Evolutionary conservation across 2,888 invertebrate genomes (phyloP).

Genomic region (Piscicola geometra): DNA sequence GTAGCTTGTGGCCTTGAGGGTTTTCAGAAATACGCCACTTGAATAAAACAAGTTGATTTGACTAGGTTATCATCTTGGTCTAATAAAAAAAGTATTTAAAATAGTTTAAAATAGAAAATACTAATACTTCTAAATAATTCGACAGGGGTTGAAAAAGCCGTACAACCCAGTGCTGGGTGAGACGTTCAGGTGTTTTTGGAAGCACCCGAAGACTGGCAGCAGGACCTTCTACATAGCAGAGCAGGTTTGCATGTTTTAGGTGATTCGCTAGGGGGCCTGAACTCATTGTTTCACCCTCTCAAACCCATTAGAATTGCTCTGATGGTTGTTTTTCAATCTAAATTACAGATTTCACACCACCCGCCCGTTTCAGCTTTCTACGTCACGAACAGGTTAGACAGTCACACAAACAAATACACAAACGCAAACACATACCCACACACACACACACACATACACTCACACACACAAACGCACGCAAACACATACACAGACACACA

Average conservation of each 20-base stretch:
- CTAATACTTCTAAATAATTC: background rate
- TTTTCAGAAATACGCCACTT: background rate
- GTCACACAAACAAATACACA: no score
- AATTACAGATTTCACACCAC: constrained; percentile 76
- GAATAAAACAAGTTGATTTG: no score
- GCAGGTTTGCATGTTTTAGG: constrained; percentile 63
- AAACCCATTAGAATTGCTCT: no score
- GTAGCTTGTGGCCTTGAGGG: background rate
- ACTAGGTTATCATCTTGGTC: no score
- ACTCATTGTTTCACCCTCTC: background rate
- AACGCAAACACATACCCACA: no score
- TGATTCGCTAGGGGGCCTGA: background rate
- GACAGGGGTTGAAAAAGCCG: constrained; percentile 81
- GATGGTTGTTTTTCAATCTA: no score
- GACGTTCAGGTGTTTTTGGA: constrained; percentile 85
- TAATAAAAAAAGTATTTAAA: no score
- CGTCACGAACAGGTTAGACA: constrained; percentile 67
- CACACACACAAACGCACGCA: no score
- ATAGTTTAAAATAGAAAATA: no score
- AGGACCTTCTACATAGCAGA: constrained; percentile 87
- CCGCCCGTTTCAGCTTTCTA: constrained; percentile 89
- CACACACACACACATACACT: no score
- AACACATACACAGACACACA: no score
- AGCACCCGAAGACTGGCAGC: constrained; percentile 69
- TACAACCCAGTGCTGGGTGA: constrained; percentile 92